Conservation (phyloP, 2,113 vertebrate species). For the Eulacestoma nigropectus region DNA sequence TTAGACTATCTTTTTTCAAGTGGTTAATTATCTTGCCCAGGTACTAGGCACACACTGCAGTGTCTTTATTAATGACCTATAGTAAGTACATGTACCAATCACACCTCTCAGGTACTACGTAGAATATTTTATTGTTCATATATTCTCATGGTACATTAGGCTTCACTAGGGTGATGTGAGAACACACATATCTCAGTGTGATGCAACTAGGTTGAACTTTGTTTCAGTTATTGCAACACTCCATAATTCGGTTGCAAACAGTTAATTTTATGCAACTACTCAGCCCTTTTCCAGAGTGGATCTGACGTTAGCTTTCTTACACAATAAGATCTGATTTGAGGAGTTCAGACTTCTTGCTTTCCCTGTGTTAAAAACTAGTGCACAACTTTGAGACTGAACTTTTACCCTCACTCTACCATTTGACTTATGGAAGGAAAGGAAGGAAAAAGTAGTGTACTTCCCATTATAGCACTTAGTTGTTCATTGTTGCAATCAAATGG, state of each 20-base stretch:
- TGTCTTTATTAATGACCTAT: background rate
- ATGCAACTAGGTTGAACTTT: background rate
- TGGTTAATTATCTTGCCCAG: background rate
- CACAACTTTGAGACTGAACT: background rate
- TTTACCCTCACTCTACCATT: background rate
- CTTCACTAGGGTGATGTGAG: background rate
- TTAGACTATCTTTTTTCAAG: background rate
- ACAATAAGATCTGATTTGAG: accelerated
- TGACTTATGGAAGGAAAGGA: background rate
- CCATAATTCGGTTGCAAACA: background rate
- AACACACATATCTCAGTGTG: background rate
- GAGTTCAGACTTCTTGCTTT: background rate
- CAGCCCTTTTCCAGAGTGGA: background rate
- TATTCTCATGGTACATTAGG: background rate
- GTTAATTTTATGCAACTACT: background rate
- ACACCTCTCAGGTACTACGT: background rate
- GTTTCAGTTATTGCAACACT: background rate
- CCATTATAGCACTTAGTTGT: background rate
- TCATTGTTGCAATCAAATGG: background rate
- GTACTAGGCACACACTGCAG: background rate
- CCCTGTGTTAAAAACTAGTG: background rate
- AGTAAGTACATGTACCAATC: background rate
- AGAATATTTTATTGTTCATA: background rate
- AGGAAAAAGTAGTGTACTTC: background rate
- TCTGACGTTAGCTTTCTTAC: background rate